phyloP scores from a whole-genome alignment of 1,140 invertebrate species.

The Rhyacophila brunnea region DNA sequence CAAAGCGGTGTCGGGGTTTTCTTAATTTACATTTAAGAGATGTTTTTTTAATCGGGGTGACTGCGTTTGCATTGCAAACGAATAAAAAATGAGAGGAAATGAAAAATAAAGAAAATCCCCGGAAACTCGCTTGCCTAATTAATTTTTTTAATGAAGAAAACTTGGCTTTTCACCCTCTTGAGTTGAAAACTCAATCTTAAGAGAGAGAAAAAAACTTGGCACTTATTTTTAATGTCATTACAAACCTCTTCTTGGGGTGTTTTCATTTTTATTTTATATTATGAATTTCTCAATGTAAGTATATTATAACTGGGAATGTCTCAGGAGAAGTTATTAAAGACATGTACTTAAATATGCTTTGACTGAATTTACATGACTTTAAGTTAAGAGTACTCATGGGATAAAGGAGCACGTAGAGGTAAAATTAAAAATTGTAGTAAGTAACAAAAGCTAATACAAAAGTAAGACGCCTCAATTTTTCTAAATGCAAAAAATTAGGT shows the following conservation, averaged over 20 bases:
- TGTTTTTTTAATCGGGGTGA: slow-evolving; percentile 7
- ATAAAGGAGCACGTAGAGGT: too few relatives aligned
- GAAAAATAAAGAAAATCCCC: too few relatives aligned
- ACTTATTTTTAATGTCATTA: slow-evolving; percentile 24
- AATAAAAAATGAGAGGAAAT: slow-evolving; percentile 14
- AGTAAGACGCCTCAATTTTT: too few relatives aligned
- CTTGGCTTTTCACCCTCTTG: slow-evolving; percentile 8
- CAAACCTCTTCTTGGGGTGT: slow-evolving; percentile 5
- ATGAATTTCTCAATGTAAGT: too few relatives aligned
- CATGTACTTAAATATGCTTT: too few relatives aligned
- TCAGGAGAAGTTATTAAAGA: too few relatives aligned
- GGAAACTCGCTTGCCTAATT: slow-evolving; percentile 31
- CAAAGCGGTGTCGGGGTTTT: slow-evolving; percentile 20
- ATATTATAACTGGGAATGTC: too few relatives aligned
- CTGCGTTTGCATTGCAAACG: slow-evolving; percentile 7
- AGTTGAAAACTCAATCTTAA: slow-evolving; percentile 6
- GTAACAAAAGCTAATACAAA: too few relatives aligned
- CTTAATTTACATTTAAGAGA: slow-evolving; percentile 32
- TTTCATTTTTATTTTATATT: not conserved
- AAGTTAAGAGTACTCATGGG: too few relatives aligned
- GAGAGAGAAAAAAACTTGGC: slow-evolving; percentile 25
- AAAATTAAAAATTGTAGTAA: too few relatives aligned
- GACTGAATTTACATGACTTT: too few relatives aligned
- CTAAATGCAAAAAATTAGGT: too few relatives aligned
- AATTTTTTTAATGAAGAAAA: slow-evolving; percentile 35